phyloP scores from a whole-genome alignment of 2,113 vertebrate genomes.

The Brachypteracias leptosomus region DNA sequence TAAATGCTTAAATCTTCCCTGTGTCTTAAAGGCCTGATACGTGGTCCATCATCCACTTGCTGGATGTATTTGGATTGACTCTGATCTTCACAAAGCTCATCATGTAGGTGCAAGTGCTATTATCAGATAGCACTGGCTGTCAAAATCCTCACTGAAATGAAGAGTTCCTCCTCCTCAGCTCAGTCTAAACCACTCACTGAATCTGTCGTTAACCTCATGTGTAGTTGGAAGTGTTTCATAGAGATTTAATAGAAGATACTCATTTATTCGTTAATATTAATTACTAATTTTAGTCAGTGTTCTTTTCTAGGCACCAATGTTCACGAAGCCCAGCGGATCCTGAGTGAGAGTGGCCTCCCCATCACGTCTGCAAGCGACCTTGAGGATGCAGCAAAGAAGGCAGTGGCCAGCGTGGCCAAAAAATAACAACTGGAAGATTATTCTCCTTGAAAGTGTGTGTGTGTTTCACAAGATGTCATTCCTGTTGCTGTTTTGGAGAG shows the following conservation, averaged over 20 bases:
- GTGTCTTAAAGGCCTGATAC: not conserved
- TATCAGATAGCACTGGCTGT: not conserved
- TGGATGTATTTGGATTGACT: not conserved
- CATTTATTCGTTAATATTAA: not conserved
- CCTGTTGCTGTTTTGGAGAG: not conserved
- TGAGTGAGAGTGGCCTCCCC: constrained; percentile 89
- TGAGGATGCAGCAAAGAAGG: constrained; percentile 94
- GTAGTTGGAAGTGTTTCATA: not conserved
- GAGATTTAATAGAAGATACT: not conserved
- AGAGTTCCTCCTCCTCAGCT: not conserved
- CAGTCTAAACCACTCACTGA: not conserved
- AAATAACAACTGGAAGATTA: constrained; percentile 66
- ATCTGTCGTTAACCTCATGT: not conserved
- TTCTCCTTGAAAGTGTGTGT: not conserved
- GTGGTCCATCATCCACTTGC: not conserved
- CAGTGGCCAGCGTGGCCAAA: constrained; percentile 85
- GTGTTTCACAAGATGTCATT: not conserved
- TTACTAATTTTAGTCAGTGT: not conserved
- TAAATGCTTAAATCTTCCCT: not conserved
- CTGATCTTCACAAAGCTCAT: not conserved
- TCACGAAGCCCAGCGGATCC: constrained; percentile 88
- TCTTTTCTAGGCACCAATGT: constrained; percentile 90
- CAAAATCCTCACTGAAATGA: not conserved
- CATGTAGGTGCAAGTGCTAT: not conserved
- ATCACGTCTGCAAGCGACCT: constrained; percentile 87